Evolutionary conservation across 2,797 vertebrate species (phyloP), one percentile per base, ranked within the genome.

Genomic region (Parauchenoglanis ngamensis): DNA sequence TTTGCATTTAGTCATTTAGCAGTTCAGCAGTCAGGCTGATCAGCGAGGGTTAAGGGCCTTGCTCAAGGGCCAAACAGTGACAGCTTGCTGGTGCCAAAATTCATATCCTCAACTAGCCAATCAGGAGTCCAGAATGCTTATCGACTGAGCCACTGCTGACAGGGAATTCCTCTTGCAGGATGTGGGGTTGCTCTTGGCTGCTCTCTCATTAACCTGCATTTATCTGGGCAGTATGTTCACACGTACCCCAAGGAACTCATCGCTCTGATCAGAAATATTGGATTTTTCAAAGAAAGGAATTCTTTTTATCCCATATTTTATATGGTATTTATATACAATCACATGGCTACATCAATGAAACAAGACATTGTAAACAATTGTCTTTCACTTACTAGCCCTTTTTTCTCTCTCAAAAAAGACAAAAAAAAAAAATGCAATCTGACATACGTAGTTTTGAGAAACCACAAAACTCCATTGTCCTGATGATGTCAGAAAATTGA

Each of bases 21-120:
- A 57, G 76, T 35, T 76, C 73, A 76, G 7, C 54, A 79, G 19
- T 79, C 77, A 79, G 28, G 77, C 28, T 12, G 77, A 79, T 79
- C 54, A 79, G 54, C 6, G 23, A 75, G 40, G 56, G 54, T 57
- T 57, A 35, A 35, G 54, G 54, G 54, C 77, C 28, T 78, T 35
- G 76, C 54, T 78, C 21, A 77, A 31, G 75, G 75, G 52, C 75
- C 77, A 40, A 59, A 59, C 77, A 76, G 12, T 17, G 5, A 52
- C 49, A 54, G 75, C 49, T 54, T 31, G 49, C 15, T 28, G 52
- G n/a, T 78, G 52, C 40, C 72, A 76, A 52, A 23, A 76, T n/a
- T n/a, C 46, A 76, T n/a, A 76, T 28, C 25, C 73, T 52, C 25
- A 23, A 44, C 40, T 40, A 44, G 70, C 70, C 35, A 73, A 73